Percentiles rank a stretch among this genome's conserved stretches.
These are phyloP conservation scores for Drosophila nigrodunni DNA, from an alignment of 1,140 invertebrate species.

Conservation along the genomic window DNA sequence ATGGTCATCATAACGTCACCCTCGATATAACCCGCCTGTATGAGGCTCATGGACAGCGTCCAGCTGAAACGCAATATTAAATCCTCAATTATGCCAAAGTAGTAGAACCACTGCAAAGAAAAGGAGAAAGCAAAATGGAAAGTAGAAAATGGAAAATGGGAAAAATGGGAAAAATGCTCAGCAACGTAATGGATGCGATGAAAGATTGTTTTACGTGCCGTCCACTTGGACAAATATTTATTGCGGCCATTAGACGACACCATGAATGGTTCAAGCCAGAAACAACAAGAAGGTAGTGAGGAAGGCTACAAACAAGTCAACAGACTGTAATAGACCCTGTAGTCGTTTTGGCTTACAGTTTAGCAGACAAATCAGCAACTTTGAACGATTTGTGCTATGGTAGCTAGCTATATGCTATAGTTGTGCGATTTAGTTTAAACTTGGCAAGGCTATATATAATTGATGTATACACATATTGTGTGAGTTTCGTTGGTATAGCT, in stretches of 20 bases:
- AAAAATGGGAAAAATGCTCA: background rate
- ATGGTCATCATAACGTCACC: constrained; percentile 92
- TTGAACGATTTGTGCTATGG: too few species aligned
- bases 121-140: constrained; percentile 85
- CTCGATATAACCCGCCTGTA: constrained; percentile 89
- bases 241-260: constrained; percentile 62
- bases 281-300: too few species aligned
- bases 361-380: too few species aligned
- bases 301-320: too few species aligned
- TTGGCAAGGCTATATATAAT: too few species aligned
- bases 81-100: constrained; percentile 98
- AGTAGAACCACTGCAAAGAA: constrained; percentile 92
- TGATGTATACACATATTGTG: too few species aligned
- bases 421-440: too few species aligned
- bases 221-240: constrained; percentile 72
- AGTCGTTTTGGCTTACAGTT: too few species aligned
- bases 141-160: constrained; percentile 78
- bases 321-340: too few species aligned
- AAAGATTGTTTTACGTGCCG: constrained; percentile 75
- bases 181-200: constrained; percentile 57
- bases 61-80: constrained; percentile 94
- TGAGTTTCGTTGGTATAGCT: too few species aligned
- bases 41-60: constrained; percentile 91
- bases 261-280: background rate
- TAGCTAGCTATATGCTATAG: too few species aligned